phyloP scores from a whole-genome alignment of 2,113 vertebrate species.

The Chamaea fasciata region DNA sequence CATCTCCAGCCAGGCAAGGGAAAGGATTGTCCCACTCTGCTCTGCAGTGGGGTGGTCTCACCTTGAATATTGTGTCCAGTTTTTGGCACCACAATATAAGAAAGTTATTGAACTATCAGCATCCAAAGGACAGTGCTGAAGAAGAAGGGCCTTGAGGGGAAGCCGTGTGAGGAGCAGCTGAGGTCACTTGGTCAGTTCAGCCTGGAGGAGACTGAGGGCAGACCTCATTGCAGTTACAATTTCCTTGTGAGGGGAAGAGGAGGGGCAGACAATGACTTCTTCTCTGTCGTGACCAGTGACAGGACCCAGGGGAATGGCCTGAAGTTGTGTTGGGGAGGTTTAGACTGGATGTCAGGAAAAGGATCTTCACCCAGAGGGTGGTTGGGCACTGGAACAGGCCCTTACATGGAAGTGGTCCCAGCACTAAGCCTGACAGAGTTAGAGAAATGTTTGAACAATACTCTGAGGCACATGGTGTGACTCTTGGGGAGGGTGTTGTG shows the following conservation, averaged over 20 bases:
- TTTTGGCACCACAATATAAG: background rate
- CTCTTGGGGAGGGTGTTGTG: background rate
- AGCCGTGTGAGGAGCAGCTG: background rate
- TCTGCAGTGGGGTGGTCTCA: rapidly evolving
- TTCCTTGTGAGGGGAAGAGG: background rate
- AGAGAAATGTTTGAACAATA: background rate
- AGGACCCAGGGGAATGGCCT: background rate
- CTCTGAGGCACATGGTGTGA: background rate
- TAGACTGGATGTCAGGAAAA: background rate
- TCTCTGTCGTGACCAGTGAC: background rate
- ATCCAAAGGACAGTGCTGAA: rapidly evolving
- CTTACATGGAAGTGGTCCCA: background rate
- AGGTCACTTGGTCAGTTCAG: background rate
- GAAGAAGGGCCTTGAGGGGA: rapidly evolving
- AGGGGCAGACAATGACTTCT: background rate
- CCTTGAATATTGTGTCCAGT: rapidly evolving
- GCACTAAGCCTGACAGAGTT: background rate
- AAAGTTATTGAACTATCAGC: background rate
- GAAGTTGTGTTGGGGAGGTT: background rate
- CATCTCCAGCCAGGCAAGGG: rapidly evolving
- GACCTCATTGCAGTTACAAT: background rate
- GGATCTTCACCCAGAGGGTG: background rate
- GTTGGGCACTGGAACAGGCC: rapidly evolving
- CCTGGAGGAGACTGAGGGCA: background rate
- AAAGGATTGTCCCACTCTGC: rapidly evolving